phyloP scores from a whole-genome alignment of 2,797 vertebrate genomes.

The Kryptolebias ocellatus region DNA sequence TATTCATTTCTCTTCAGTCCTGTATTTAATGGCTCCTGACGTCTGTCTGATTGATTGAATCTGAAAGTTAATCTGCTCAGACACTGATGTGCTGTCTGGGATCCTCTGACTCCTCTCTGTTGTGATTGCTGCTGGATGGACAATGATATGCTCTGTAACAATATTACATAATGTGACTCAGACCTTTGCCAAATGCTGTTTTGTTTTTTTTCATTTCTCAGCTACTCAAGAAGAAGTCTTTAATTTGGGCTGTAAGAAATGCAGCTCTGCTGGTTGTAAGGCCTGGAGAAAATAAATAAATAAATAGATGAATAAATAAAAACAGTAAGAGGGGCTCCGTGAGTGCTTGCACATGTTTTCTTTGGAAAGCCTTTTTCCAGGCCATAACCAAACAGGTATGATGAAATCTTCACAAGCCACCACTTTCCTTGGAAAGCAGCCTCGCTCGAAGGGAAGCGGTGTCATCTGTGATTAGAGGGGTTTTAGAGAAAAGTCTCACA shows the following conservation, averaged over 20 bases:
- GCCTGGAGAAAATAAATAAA: too few species aligned
- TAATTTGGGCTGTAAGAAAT: too few species aligned
- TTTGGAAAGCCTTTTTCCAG: slow-evolving; percentile 13
- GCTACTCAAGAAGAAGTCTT: not conserved
- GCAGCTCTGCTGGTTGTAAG: too few species aligned
- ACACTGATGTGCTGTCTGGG: slow-evolving; percentile 53
- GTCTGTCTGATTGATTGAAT: not conserved
- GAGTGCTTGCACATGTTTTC: slow-evolving; percentile 30
- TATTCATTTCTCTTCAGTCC: slow-evolving; percentile 31
- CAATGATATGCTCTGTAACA: slow-evolving; percentile 44
- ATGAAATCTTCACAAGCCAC: slow-evolving; percentile 6
- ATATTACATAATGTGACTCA: slow-evolving; percentile 7
- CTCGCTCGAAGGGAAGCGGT: not conserved
- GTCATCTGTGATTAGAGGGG: not conserved
- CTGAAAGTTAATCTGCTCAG: slow-evolving; percentile 25
- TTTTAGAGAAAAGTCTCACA: slow-evolving; percentile 1
- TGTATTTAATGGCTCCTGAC: slow-evolving; percentile 1
- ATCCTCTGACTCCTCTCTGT: slow-evolving; percentile 22
- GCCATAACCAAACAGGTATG: not conserved
- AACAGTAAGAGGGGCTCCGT: slow-evolving; percentile 37
- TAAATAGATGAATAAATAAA: not conserved
- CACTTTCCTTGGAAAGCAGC: not conserved
- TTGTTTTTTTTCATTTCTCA: slow-evolving; percentile 3
- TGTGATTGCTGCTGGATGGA: slow-evolving; percentile 16
- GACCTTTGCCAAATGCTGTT: slow-evolving; percentile 9